Evolutionary conservation across 2,797 vertebrate species (phyloP).

Genomic region (Tarsius wallacei): DNA sequence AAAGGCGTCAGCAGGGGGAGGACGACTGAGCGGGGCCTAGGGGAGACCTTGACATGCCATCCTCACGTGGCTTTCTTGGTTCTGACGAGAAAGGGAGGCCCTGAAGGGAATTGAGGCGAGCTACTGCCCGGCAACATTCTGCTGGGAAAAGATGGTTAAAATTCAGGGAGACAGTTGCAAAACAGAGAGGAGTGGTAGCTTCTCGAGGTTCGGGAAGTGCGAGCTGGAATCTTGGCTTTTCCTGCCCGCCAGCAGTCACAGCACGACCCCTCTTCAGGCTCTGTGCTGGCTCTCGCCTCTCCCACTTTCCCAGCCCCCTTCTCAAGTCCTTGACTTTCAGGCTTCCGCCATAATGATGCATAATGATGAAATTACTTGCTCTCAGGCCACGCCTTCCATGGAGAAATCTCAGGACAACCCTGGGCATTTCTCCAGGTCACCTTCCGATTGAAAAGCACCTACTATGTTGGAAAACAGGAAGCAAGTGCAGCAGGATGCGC

Average conservation of each 20-base stretch:
- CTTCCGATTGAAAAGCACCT: not conserved
- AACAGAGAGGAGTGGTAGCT: not conserved
- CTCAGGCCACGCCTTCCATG: not conserved
- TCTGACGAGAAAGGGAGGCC: not conserved
- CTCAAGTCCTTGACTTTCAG: too few relatives aligned
- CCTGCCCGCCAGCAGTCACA: not conserved
- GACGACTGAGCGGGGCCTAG: rapidly evolving
- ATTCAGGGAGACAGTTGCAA: not conserved
- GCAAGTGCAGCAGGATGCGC: not conserved
- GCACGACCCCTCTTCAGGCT: too few relatives aligned
- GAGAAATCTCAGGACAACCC: not conserved
- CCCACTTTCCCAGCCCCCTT: not conserved
- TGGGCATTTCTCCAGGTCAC: not conserved
- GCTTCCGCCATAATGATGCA: not conserved
- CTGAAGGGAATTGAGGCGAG: not conserved
- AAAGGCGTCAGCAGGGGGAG: not conserved
- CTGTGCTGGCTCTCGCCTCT: not conserved
- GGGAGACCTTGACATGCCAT: not conserved
- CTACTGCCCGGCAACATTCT: not conserved
- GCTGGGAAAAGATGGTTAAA: not conserved
- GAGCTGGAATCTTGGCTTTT: not conserved
- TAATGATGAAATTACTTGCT: not conserved
- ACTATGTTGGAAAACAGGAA: not conserved
- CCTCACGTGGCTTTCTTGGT: not conserved
- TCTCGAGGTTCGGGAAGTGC: too few relatives aligned